Evolutionary conservation across 2,113 vertebrate genomes (phyloP).

Genomic region (Marmota monax): DNA sequence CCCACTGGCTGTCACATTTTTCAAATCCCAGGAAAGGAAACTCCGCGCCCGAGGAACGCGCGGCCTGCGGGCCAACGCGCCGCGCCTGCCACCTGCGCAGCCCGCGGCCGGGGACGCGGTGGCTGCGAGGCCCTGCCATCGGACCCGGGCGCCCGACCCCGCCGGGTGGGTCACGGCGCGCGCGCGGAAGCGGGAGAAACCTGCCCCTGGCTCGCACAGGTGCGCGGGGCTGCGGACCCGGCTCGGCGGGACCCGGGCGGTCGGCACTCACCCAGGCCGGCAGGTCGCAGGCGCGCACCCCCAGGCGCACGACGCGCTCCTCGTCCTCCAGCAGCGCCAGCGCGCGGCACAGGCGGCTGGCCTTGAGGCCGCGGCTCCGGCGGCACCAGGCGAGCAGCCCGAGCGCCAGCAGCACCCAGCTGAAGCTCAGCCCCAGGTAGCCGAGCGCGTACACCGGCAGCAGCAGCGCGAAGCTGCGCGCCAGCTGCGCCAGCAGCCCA

Average conservation of each 20-base stretch:
- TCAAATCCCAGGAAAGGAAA: not conserved
- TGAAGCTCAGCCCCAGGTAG: slow-evolving; percentile 97
- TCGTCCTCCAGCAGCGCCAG: slow-evolving; percentile 94
- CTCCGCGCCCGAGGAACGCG: too few species aligned
- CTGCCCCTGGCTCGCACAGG: too few species aligned
- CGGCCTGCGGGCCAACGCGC: not conserved
- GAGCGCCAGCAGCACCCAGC: slow-evolving; percentile 95
- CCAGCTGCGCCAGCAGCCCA: slow-evolving; percentile 93
- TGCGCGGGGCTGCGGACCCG: too few species aligned
- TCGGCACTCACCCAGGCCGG: slow-evolving; percentile 94
- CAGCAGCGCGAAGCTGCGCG: slow-evolving; percentile 93
- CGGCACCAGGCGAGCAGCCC: slow-evolving; percentile 91
- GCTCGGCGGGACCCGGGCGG: not conserved
- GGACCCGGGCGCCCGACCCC: not conserved
- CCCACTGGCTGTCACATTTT: not conserved
- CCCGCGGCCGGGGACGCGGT: not conserved
- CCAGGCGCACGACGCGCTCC: slow-evolving; percentile 88
- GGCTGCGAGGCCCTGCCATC: too few species aligned
- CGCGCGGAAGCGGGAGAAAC: too few species aligned
- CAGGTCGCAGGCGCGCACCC: slow-evolving; percentile 91
- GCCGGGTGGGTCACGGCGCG: not conserved
- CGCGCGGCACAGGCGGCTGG: slow-evolving; percentile 88
- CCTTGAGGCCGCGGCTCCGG: slow-evolving; percentile 86
- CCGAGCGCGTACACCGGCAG: slow-evolving; percentile 95
- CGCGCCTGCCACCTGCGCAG: not conserved